Evolutionary conservation across 2,888 invertebrate genomes (phyloP).

Genomic region (Eudasyphora cyanicolor): DNA sequence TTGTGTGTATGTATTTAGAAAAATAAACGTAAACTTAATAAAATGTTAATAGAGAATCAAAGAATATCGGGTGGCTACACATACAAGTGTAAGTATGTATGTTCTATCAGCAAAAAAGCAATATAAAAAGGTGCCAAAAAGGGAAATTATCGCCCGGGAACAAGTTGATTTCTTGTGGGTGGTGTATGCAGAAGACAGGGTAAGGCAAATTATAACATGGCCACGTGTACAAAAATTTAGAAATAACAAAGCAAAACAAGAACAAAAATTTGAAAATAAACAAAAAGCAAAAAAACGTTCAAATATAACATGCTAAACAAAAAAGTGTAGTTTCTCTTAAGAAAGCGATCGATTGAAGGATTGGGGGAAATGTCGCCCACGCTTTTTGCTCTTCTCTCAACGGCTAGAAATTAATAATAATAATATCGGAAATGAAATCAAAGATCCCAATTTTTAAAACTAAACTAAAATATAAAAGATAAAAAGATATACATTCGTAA

Average conservation of each 20-base stretch:
- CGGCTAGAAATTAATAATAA: not conserved
- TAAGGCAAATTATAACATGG: slow-evolving; percentile 12
- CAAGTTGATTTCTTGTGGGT: not conserved
- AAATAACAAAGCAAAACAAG: slow-evolving; percentile 5
- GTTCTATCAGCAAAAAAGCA: not conserved
- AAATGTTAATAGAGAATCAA: slow-evolving; percentile 36
- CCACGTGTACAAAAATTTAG: not conserved
- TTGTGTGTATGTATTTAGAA: too few species aligned
- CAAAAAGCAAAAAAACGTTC: not conserved
- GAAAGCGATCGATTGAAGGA: not conserved
- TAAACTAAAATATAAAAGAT: not conserved
- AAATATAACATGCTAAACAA: not conserved
- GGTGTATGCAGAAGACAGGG: not conserved
- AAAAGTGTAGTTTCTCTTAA: not conserved
- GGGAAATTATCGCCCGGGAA: not conserved
- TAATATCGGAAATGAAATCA: not conserved
- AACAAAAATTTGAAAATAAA: not conserved
- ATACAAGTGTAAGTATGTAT: not conserved
- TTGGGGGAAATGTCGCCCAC: not conserved
- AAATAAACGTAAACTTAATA: too few species aligned
- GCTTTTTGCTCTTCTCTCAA: not conserved
- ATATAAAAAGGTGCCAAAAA: not conserved
- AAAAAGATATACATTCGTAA: too few species aligned
- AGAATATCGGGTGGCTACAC: not conserved
- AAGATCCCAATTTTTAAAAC: not conserved